These are phyloP conservation scores for Nycticebus coucang DNA, from an alignment of 2,113 vertebrate genomes.

Conservation along the genomic window DNA sequence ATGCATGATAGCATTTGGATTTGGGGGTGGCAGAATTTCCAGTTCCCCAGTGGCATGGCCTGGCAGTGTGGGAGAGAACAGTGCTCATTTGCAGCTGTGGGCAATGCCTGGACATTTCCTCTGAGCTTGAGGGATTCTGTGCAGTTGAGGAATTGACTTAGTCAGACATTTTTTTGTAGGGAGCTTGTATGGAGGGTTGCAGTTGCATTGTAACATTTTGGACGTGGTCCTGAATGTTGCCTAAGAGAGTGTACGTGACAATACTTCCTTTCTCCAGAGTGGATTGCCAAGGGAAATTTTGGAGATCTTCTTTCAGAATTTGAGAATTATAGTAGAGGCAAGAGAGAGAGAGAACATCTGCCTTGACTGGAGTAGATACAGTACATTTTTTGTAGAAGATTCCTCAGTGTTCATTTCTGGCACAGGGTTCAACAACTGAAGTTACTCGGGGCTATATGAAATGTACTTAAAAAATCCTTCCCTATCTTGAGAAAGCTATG, in stretches of 20 bases:
- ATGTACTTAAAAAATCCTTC: constrained; percentile 14
- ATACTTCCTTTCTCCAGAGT: neutral
- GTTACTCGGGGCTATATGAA: neutral
- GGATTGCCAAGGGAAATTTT: neutral
- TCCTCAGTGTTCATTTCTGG: neutral
- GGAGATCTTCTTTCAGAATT: neutral
- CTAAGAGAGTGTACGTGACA: neutral
- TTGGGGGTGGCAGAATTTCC: neutral
- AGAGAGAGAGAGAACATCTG: neutral
- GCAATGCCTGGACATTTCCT: neutral
- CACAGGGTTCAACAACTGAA: neutral
- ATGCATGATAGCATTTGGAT: neutral
- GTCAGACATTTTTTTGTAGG: neutral
- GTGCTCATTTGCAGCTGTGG: neutral
- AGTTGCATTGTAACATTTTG: neutral
- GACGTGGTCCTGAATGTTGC: neutral
- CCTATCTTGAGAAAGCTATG: neutral
- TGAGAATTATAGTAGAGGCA: neutral
- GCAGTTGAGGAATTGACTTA: neutral
- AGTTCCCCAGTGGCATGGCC: neutral
- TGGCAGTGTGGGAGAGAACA: neutral
- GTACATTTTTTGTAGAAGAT: neutral
- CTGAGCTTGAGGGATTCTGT: neutral
- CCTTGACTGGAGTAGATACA: neutral
- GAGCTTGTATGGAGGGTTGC: neutral